Evolutionary conservation across 2,113 vertebrate genomes (phyloP).

Genomic region (Meriones unguiculatus): DNA sequence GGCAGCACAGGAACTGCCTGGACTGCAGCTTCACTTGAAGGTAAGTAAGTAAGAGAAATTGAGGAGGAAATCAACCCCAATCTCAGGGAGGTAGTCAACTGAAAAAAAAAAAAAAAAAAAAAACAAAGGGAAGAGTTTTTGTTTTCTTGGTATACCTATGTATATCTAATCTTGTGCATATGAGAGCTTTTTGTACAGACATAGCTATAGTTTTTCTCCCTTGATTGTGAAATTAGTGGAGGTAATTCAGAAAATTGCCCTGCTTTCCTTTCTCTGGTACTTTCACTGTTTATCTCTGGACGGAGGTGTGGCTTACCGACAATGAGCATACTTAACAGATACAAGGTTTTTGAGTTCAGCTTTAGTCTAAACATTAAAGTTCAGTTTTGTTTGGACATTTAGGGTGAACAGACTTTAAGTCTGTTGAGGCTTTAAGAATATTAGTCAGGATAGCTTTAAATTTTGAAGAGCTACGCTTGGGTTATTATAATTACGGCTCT

Average conservation of each 20-base stretch:
- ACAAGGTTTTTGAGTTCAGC: background rate
- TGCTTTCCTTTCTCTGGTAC: background rate
- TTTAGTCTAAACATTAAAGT: background rate
- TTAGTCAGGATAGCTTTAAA: background rate
- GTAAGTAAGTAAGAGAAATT: background rate
- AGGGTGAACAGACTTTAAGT: background rate
- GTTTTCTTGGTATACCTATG: background rate
- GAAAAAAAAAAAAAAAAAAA: conserved; percentile 48
- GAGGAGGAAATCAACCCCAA: background rate
- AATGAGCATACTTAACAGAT: background rate
- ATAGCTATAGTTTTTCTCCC: background rate
- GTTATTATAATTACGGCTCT: background rate
- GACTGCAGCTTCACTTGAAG: background rate
- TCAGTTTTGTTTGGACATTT: background rate
- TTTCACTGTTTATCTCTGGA: background rate
- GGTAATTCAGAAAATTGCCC: background rate
- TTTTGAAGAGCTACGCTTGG: background rate
- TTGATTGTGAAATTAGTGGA: background rate
- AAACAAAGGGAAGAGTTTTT: background rate
- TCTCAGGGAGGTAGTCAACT: background rate
- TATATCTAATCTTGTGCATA: background rate
- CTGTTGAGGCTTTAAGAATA: background rate
- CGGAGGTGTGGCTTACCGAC: too few species aligned
- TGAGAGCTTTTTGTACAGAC: background rate
- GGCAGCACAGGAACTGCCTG: background rate